A percentile compares a stretch with the other conserved stretches of the same genome.
phyloP scores from a whole-genome alignment of 1,140 invertebrate species.

The Drosophila trapezifrons region DNA sequence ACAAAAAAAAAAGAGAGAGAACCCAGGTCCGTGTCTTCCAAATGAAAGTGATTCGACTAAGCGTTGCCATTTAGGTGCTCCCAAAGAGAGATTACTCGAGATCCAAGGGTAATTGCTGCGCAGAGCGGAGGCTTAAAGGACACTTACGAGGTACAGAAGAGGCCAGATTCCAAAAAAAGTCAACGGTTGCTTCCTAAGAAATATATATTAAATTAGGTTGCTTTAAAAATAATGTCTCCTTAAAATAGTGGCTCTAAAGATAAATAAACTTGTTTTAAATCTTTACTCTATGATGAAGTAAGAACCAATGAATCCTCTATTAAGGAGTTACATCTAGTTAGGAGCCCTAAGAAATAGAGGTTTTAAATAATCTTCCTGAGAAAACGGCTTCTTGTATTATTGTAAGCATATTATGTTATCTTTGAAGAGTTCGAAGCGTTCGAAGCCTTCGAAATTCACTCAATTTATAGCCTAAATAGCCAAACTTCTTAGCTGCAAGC shows the following conservation, averaged over 20 bases:
- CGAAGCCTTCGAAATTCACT: too few species aligned
- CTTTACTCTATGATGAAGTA: background rate
- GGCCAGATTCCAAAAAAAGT: background rate
- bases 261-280: too few species aligned
- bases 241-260: too few species aligned
- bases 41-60: conserved; percentile 52
- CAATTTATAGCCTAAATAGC: background rate
- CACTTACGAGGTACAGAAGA: background rate
- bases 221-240: background rate
- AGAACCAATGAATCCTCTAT: background rate
- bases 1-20: conserved; percentile 35
- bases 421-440: too few species aligned
- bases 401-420: too few species aligned
- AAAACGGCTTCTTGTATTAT: too few species aligned
- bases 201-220: background rate
- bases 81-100: conserved; percentile 18
- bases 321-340: too few species aligned
- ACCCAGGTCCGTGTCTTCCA: conserved; percentile 17
- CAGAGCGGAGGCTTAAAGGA: conserved; percentile 4
- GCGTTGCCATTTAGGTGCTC: conserved; percentile 37
- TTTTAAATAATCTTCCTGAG: too few species aligned
- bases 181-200: too few species aligned
- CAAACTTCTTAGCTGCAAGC: too few species aligned
- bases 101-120: background rate
- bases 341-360: too few species aligned